Evolutionary conservation across 2,888 invertebrate species (phyloP), one percentile per base, ranked within the genome.

Genomic region (Leptopilina syphax): DNA sequence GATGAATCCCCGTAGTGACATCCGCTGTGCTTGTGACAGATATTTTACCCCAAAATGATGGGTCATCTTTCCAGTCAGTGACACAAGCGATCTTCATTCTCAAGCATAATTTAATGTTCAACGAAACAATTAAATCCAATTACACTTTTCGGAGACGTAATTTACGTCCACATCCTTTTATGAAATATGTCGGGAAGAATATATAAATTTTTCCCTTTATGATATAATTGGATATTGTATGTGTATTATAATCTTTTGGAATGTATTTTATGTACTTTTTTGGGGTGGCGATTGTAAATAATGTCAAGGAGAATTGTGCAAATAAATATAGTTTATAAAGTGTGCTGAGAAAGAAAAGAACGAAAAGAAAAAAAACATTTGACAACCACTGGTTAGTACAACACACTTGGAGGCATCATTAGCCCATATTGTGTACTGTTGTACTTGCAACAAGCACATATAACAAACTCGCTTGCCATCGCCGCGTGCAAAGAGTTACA

Each of bases 401-500:
- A 34, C 50, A 50, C 50, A 50, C 73, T 87, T 84, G 84, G 85
- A 86, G 87, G 88, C 88, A 88, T 88, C 89, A 90, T 90, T 90
- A 90, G 89, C 88, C 84, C 82, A 87, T 86, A 89, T 89, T 89
- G 89, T 89, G 83, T 83, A 80, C 70, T 73, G 68, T 3, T 79
- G 78, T 70, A 83, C 76, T 78, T 63, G 47, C 12, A 63, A 66
- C 50, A n/a, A 57, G 70, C 73, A 66, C 65, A 54, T 68, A 76
- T 57, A 76, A 57, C 63, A 4, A 67, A 78, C 77, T 78, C 63
- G 73, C 73, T 66, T 65, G 65, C 34, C 65, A 76, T 67, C 70
- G 85, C 85, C 81, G 85, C 85, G 88, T 85, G 87, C 86, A 86
- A 90, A 89, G 88, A 89, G 89, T 89, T 89, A 82, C 81, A 81